phyloP scores from a whole-genome alignment of 2,888 invertebrate genomes.

The Eristalinus sepulchralis region DNA sequence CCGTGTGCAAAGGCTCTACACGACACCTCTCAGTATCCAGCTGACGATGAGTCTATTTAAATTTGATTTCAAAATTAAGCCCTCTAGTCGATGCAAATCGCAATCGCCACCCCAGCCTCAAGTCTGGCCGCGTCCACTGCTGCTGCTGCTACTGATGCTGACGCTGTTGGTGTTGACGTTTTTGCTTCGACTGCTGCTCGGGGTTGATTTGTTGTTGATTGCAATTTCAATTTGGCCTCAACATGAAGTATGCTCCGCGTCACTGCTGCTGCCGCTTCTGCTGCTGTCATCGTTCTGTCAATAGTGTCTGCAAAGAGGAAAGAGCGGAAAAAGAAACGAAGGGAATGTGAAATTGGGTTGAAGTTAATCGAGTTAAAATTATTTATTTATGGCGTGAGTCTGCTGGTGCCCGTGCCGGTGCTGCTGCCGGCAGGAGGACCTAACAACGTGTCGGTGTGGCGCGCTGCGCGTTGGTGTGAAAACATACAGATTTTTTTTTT shows the following conservation, averaged over 20 bases:
- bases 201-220: constrained; percentile 54
- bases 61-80: constrained; percentile 37
- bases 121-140: constrained; percentile 18
- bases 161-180: neutral
- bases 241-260: constrained; percentile 36
- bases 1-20: neutral
- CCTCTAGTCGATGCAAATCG: constrained; percentile 41
- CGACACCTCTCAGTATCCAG: neutral
- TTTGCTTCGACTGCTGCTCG: constrained; percentile 12
- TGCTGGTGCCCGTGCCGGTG: neutral
- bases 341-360: constrained; percentile 1
- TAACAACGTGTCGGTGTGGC: neutral
- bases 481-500: neutral
- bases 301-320: constrained; percentile 40
- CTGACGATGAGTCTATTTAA: neutral
- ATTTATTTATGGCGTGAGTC: constrained; percentile 1
- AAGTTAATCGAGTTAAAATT: constrained; percentile 32
- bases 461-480: neutral
- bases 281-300: constrained; percentile 46
- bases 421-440: neutral
- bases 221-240: constrained; percentile 43
- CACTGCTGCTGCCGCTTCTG: constrained; percentile 9
- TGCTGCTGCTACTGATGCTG: neutral
- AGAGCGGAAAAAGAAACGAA: constrained; percentile 9
- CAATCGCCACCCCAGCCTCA: constrained; percentile 44